phyloP scores from a whole-genome alignment of 2,797 vertebrate genomes.

The Gadopsis marmoratus region DNA sequence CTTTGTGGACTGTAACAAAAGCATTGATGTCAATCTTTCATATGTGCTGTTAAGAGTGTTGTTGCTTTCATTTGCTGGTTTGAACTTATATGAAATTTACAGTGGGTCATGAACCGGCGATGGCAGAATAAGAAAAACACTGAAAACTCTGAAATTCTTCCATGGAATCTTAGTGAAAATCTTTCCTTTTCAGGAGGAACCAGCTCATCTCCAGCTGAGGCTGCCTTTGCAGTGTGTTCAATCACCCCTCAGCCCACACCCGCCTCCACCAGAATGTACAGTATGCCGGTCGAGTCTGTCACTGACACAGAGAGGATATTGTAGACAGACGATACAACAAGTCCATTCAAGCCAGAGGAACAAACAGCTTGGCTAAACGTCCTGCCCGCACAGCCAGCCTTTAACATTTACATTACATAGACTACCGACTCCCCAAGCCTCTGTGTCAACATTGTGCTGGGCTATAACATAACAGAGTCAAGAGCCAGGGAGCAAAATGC shows the following conservation, averaged over 20 bases:
- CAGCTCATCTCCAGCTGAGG: slow-evolving; percentile 20
- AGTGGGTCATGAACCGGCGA: neutral
- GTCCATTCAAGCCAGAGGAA: slow-evolving; percentile 65
- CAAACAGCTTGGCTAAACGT: slow-evolving; percentile 67
- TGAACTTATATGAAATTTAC: neutral
- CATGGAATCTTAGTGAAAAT: neutral
- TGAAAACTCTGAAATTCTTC: neutral
- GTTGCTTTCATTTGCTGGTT: neutral
- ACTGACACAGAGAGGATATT: slow-evolving; percentile 63
- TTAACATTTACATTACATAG: slow-evolving; percentile 64
- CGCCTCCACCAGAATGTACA: slow-evolving; percentile 69
- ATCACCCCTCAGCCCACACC: slow-evolving; percentile 39
- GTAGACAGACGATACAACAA: slow-evolving; percentile 59
- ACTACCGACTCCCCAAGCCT: slow-evolving; percentile 32
- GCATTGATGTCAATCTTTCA: neutral
- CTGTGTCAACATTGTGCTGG: slow-evolving; percentile 57
- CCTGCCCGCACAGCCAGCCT: slow-evolving; percentile 43
- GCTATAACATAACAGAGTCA: slow-evolving; percentile 8
- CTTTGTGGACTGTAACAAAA: neutral
- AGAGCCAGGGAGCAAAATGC: slow-evolving; percentile 4
- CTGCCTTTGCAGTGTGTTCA: slow-evolving; percentile 32
- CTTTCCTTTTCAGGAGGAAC: slow-evolving; percentile 24
- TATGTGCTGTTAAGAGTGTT: neutral
- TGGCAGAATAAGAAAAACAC: neutral
- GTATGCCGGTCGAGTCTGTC: slow-evolving; percentile 42